Conservation (phyloP, 2,888 invertebrate genomes). For the Clusia tigrina region DNA sequence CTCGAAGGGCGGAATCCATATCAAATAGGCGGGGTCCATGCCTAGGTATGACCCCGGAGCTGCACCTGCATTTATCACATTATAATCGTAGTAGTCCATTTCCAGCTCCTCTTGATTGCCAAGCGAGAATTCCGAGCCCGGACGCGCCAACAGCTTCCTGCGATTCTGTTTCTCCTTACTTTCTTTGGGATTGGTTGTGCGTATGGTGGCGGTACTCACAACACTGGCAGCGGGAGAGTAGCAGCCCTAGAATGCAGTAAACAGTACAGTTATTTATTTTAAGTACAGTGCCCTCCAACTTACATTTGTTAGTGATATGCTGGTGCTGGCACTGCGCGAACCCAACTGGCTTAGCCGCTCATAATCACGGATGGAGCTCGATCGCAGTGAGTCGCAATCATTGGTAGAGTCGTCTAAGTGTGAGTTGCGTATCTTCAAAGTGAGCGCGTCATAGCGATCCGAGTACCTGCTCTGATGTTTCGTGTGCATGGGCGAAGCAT, state of each 20-base stretch:
- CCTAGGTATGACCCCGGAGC: slow-evolving; percentile 87
- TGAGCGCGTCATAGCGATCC: slow-evolving; percentile 57
- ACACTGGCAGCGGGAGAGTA: slow-evolving; percentile 76
- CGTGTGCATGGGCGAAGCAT: slow-evolving; percentile 55
- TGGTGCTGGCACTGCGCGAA: slow-evolving; percentile 50
- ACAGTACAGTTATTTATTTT: not conserved
- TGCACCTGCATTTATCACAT: slow-evolving; percentile 83
- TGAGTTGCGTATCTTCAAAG: slow-evolving; percentile 53
- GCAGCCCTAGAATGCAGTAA: slow-evolving; percentile 72
- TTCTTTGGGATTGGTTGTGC: slow-evolving; percentile 77
- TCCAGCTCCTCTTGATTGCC: slow-evolving; percentile 79
- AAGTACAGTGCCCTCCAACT: too few species aligned
- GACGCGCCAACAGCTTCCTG: slow-evolving; percentile 71
- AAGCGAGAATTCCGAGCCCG: slow-evolving; percentile 81
- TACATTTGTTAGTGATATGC: slow-evolving; percentile 58
- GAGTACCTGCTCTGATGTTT: slow-evolving; percentile 58
- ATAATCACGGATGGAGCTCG: slow-evolving; percentile 44
- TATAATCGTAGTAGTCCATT: slow-evolving; percentile 88
- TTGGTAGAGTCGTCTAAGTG: slow-evolving; percentile 50
- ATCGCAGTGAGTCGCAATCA: slow-evolving; percentile 54
- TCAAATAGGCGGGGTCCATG: slow-evolving; percentile 88
- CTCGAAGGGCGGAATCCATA: slow-evolving; percentile 86
- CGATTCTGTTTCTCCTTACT: slow-evolving; percentile 82
- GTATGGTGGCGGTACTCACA: slow-evolving; percentile 72
- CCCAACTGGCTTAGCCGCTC: slow-evolving; percentile 47